phyloP scores from a whole-genome alignment of 1,140 invertebrate genomes.

The Brachionus paranguensis region DNA sequence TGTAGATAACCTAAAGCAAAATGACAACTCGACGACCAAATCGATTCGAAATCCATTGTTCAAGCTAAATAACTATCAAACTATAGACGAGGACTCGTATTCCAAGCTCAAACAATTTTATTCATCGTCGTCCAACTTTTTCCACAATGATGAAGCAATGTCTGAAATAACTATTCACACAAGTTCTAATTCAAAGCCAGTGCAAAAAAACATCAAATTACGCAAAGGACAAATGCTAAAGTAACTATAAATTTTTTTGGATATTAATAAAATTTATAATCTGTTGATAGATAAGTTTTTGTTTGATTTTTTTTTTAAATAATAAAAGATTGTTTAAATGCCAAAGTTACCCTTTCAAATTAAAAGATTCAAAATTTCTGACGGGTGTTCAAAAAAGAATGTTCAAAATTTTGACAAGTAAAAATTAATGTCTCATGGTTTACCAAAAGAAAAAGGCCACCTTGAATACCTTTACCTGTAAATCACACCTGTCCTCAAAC shows the following conservation, averaged over 20 bases:
- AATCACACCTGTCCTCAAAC: no score
- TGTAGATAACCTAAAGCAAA: conserved; percentile 2
- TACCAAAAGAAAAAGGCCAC: no score
- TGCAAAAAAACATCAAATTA: neutral
- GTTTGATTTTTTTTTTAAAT: no score
- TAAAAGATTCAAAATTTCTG: no score
- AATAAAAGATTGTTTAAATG: no score
- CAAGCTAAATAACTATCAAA: conserved; percentile 11
- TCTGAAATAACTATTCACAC: neutral
- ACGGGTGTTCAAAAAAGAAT: no score
- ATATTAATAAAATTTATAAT: neutral
- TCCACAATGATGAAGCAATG: neutral
- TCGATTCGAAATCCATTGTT: conserved; percentile 21
- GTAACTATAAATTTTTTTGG: neutral
- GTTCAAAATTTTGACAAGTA: no score
- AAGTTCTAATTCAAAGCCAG: neutral
- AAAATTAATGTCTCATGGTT: no score
- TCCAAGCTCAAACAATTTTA: neutral
- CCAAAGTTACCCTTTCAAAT: no score
- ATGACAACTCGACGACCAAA: neutral
- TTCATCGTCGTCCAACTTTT: neutral
- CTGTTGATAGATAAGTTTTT: no score
- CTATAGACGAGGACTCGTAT: neutral
- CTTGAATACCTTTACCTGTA: no score
- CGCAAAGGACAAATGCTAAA: neutral